These are phyloP conservation scores for Drosophila burlai DNA, from an alignment of 1,140 invertebrate genomes.

Conservation along the genomic window DNA sequence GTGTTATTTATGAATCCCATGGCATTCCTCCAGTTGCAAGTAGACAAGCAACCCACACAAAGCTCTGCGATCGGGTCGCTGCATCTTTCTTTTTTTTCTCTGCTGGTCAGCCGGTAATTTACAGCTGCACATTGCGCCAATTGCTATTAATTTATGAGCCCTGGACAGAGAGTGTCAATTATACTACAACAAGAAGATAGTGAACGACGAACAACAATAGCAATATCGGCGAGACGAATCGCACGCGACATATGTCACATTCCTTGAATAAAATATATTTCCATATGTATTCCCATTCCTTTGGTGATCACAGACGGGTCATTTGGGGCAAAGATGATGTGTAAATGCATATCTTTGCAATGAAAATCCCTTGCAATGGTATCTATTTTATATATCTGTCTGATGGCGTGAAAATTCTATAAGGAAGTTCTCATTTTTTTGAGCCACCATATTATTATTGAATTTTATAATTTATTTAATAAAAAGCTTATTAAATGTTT, in stretches of 20 bases:
- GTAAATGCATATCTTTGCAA: conserved; percentile 2
- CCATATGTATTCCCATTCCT: conserved; percentile 28
- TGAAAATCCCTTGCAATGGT: background rate
- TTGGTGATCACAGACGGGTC: conserved; percentile 24
- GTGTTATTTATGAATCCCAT: conserved; percentile 27
- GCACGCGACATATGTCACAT: conserved; percentile 41
- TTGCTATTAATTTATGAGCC: conserved; percentile 52
- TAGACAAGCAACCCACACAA: conserved; percentile 42
- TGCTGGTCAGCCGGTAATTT: conserved; percentile 43
- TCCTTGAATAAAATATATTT: conserved; percentile 24
- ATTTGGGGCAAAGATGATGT: conserved; percentile 15
- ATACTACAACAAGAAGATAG: conserved; percentile 40
- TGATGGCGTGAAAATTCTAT: background rate
- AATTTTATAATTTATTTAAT: background rate
- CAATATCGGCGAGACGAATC: conserved; percentile 36
- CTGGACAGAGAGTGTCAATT: conserved; percentile 47
- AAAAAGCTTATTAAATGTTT: background rate
- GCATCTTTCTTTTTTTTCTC: conserved; percentile 52
- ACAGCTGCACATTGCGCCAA: conserved; percentile 46
- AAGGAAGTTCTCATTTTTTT: background rate
- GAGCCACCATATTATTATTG: background rate
- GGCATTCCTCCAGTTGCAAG: conserved; percentile 36
- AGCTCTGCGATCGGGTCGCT: conserved; percentile 45
- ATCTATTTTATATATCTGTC: background rate
- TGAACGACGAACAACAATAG: conserved; percentile 13